These are phyloP conservation scores for Bugulina stolonifera DNA, from an alignment of 2,888 invertebrate species.

Conservation along the genomic window DNA sequence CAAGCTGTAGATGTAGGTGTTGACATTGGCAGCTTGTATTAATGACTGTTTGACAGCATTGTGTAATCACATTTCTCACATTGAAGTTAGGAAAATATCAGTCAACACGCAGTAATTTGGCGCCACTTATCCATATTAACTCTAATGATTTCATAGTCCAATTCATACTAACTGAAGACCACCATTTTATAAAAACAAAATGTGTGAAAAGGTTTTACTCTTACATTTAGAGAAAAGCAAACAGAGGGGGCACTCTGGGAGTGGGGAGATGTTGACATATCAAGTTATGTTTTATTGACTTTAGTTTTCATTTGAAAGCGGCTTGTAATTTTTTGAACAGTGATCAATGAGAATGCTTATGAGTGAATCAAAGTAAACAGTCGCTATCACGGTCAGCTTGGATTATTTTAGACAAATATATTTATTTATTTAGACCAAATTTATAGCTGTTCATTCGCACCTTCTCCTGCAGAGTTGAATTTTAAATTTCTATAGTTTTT, in stretches of 20 bases:
- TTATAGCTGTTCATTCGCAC: too few relatives aligned
- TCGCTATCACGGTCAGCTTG: too few relatives aligned
- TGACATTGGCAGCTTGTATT: neutral
- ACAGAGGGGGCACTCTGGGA: neutral
- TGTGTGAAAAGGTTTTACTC: neutral
- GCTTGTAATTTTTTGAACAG: neutral
- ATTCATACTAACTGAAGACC: neutral
- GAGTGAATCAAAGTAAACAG: neutral
- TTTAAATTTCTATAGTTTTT: too few relatives aligned
- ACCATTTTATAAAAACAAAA: neutral
- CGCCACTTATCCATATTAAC: neutral
- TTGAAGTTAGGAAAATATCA: neutral
- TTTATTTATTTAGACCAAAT: too few relatives aligned
- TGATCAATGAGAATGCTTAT: neutral
- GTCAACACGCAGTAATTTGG: neutral
- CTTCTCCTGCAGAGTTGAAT: too few relatives aligned
- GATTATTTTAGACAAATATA: too few relatives aligned
- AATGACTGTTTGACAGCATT: neutral
- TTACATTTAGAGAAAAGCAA: neutral
- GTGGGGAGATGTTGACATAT: neutral
- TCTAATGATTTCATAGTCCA: neutral
- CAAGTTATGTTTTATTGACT: conserved; percentile 10
- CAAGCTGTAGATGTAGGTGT: neutral
- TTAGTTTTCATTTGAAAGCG: neutral
- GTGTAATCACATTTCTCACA: neutral